Conservation (phyloP, 2,888 invertebrate species). For the Brenthis ino region DNA sequence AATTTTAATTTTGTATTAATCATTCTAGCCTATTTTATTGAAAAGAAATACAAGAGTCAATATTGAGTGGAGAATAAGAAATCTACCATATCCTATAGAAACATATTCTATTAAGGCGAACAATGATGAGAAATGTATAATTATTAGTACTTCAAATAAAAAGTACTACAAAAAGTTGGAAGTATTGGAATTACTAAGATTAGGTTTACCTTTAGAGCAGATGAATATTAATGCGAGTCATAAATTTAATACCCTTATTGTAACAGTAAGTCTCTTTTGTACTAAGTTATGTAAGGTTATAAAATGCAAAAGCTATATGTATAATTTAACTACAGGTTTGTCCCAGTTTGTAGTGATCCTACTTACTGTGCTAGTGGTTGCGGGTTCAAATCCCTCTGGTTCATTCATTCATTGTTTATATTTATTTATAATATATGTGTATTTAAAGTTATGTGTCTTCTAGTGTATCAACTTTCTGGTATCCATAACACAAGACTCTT, state of each 20-base stretch:
- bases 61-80: conserved; percentile 92
- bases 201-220: conserved; percentile 84
- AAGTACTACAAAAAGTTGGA: conserved; percentile 89
- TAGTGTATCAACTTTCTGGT: no score
- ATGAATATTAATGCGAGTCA: conserved; percentile 85
- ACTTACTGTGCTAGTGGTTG: no score
- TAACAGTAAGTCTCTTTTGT: conserved; percentile 81
- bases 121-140: conserved; percentile 83
- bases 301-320: background rate
- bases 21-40: conserved; percentile 84
- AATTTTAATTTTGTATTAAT: no score
- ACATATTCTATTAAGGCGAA: conserved; percentile 87
- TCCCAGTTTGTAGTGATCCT: no score
- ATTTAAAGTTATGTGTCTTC: no score
- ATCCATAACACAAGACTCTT: no score
- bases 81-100: conserved; percentile 87
- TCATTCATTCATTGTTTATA: no score
- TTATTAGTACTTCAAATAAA: conserved; percentile 89
- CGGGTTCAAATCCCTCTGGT: no score
- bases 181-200: conserved; percentile 87
- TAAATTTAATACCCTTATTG: conserved; percentile 89
- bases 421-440: no score
- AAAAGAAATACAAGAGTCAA: conserved; percentile 88
- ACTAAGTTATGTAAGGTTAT: background rate
- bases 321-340: background rate